Percentiles rank a stretch among this genome's conserved stretches.
phyloP scores from a whole-genome alignment of 2,797 vertebrate species.

The Acipenser transmontanus region DNA sequence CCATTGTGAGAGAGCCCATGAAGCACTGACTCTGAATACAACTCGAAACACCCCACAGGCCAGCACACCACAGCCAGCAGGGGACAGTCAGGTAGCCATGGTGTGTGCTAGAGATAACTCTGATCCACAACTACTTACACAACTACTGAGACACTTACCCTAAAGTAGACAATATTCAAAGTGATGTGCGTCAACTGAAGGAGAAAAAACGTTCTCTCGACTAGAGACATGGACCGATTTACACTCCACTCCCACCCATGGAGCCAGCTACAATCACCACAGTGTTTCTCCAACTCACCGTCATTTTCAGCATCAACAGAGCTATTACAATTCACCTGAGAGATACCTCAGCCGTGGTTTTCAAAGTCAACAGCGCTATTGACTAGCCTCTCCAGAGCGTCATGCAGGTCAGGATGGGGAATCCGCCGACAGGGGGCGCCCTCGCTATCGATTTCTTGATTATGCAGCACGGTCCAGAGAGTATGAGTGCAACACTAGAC shows the following conservation, averaged over 20 bases:
- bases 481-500: too few relatives aligned
- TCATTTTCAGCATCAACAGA: not conserved
- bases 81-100: constrained; percentile 18
- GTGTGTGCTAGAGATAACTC: constrained; percentile 8
- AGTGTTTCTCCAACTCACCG: constrained; percentile 9
- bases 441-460: not conserved
- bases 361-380: not conserved
- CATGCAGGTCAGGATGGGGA: not conserved
- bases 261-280: not conserved
- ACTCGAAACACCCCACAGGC: not conserved
- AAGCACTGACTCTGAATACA: constrained; percentile 8
- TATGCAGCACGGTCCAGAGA: not conserved
- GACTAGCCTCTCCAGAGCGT: not conserved
- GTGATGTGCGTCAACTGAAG: constrained; percentile 12
- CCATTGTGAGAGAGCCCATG: constrained; percentile 21
- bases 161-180: constrained; percentile 18
- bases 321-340: constrained; percentile 14
- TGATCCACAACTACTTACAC: constrained; percentile 8
- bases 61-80: not conserved
- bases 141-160: constrained; percentile 19
- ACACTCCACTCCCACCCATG: not conserved
- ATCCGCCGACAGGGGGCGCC: not conserved
- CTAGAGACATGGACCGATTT: constrained; percentile 2
- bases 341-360: not conserved
- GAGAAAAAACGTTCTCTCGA: constrained; percentile 10